A percentile compares a stretch with the other conserved stretches of the same genome.
These are phyloP conservation scores for Vombatus ursinus DNA, from an alignment of 2,113 vertebrate species.

Conservation along the genomic window DNA sequence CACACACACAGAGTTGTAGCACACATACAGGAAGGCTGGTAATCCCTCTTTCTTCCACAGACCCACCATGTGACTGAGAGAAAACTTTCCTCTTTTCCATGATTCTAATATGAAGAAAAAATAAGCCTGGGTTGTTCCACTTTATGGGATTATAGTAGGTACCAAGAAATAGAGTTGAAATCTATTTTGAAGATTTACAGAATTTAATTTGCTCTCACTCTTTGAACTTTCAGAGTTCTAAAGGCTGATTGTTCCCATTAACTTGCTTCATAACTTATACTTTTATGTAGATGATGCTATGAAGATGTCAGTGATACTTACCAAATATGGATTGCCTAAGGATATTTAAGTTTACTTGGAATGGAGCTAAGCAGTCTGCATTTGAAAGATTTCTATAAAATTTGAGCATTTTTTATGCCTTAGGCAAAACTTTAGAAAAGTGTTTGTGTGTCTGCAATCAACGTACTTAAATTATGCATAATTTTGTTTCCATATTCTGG, in stretches of 20 bases:
- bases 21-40: not conserved
- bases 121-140: not conserved
- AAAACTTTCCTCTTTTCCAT: not conserved
- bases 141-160: constrained; percentile 71
- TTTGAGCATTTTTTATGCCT: constrained; percentile 76
- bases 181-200: constrained; percentile 72
- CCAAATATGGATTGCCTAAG: constrained; percentile 78
- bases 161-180: constrained; percentile 50
- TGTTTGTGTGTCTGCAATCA: constrained; percentile 81
- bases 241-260: constrained; percentile 74
- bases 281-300: constrained; percentile 73
- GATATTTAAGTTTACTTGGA: constrained; percentile 80
- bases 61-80: not conserved
- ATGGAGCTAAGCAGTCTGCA: constrained; percentile 73
- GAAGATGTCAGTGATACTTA: constrained; percentile 76
- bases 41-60: not conserved
- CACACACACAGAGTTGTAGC: fast-evolving
- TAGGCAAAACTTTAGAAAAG: constrained; percentile 79
- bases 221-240: constrained; percentile 75
- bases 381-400: constrained; percentile 82
- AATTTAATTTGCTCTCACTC: constrained; percentile 57
- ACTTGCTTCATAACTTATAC: constrained; percentile 69
- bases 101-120: not conserved
- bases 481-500: constrained; percentile 83
- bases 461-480: constrained; percentile 81